Evolutionary conservation across 35 echinoderm and acorn worm genomes (phyloP), one percentile per base, ranked within the genome.

Genomic region (Chiridota heheva): DNA sequence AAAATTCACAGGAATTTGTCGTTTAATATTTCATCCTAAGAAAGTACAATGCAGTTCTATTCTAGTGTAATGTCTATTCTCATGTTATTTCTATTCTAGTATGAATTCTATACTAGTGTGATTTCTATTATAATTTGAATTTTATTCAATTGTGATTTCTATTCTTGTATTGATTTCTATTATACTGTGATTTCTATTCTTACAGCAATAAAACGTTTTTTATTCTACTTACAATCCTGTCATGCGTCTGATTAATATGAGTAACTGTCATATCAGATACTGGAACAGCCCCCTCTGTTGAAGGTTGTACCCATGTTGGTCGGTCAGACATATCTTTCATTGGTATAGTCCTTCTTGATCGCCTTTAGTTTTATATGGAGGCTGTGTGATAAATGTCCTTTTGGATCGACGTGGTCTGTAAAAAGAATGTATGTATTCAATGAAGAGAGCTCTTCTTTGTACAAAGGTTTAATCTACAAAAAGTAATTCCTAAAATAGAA

Each of bases 171-270:
- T 58, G 25, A 76, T 56, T 0, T 13, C 10, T 8, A 0, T 7
- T 56, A 72, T n/a, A 72, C 0, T 13, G 69, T 43, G 17, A 18
- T 2, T 16, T 53, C 34, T 34, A 22, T 48, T 57, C 13, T n/a
- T 53, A n/a, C n/a, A n/a, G 36, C 28, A 46, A 17, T 30, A 28
- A 42, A 41, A 72, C 7, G 5, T 2, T 22, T 77, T 13, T 2
- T 29, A 34, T 13, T 58, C 31, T 15, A 86, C 87, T 75, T 86
- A 96, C 92, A 66, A 96, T 64, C 73, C 75, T 85, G 78, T 96
- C 92, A 78, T 96, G 87, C 38, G 87, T 96, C 58, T 96, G 92
- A 43, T 96, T 96, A 58, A 96, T 71, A 31, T 96, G 82, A 39
- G 92, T 96, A 15, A 96, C 92, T 47, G 80, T 86, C 58, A 96